Base-by-base conservation (phyloP, 2,888 invertebrate genomes). In the Cylindroiulus punctatus region DNA sequence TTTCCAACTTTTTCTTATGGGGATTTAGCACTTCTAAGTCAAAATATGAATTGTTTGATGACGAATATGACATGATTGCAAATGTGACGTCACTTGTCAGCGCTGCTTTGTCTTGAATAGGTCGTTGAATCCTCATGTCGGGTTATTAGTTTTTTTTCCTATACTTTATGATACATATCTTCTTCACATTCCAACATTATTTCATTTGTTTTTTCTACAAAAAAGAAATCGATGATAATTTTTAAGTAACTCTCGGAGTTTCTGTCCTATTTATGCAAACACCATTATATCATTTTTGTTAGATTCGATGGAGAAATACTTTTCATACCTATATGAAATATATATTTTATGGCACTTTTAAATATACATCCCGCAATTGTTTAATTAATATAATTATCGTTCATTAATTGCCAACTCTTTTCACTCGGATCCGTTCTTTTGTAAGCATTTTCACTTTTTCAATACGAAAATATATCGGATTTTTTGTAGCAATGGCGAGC, bases 261-360 rank as follows among this genome's bases (percentile, higher is more conserved):
- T 65, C 57, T 65, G 22, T 65, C 57, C 57, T 65, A 65, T 65
- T 65, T 65, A 65, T 65, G 57, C 57, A 65, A 65, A 65, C 57
- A 65, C 57, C 57, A 65, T 65, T 65, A 65, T 65, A 65, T 65
- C 57, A 65, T 65, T 65, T 65, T 65, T 22, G 57, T 65, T 65
- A 65, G 57, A 65, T 65, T 65, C 57, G 57, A 65, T 22, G 57
- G 19, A 65, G 57, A 65, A 65, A 65, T 65, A 65, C 57, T 65
- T 65, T 65, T 65, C 57, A 65, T 65, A 65, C 57, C 19, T 65
- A 65, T 65, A 65, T 65, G 10, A 65, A 65, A 65, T 22, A 65
- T 65, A 4, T 65, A 65, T 65, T 65, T 65, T 65, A 65, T 65
- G 57, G 57, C 57, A 65, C 57, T 65, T 65, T 65, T 65, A 65